Base-by-base conservation (phyloP, 2,797 vertebrate genomes). In the Orientallactaga sibirica region DNA sequence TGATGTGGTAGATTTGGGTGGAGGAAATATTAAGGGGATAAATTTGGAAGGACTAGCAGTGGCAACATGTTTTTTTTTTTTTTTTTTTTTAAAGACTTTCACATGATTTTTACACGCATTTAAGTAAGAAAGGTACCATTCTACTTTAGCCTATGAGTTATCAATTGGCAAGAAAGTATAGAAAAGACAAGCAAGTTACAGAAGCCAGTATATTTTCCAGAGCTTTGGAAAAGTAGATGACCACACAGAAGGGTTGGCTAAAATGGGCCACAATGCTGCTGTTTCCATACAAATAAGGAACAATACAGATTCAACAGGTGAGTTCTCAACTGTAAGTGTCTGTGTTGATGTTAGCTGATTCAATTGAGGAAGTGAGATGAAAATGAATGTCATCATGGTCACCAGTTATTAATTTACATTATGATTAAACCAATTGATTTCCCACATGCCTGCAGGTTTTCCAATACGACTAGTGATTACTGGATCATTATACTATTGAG, bases 371-470 rank as follows among this genome's bases (percentile, higher is more conserved):
- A 88, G 41, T 79, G 86, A 93, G 27, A 71, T 55, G 55, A 67
- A 94, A 83, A 95, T 68, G 7, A 81, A 67, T 67, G 37, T 93
- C 75, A 15, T 61, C 62, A 79, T 93, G 67, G 81, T 81, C 62
- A 94, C 70, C 5, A 20, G 70, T 75, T 95, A 77, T 67, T 94
- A 80, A 92, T 95, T 92, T 90, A 33, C n/a, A 88, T 90, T 62
- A 66, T 92, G 52, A 68, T 77, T 87, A 84, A 87, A 81, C 5
- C 7, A 68, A 67, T 78, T 43, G 20, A 68, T 75, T 96, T 70
- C n/a, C 81, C 80, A 88, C 9, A 25, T 81, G 87, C 55, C 93
- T 87, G 85, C 14, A 81, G 22, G 22, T 74, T 85, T 95, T 86
- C 27, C 16, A 90, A 27, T 76, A 76, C 76, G 75, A 88, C 11